phyloP scores from a whole-genome alignment of 2,888 invertebrate genomes.

The Nephrotoma flavescens region DNA sequence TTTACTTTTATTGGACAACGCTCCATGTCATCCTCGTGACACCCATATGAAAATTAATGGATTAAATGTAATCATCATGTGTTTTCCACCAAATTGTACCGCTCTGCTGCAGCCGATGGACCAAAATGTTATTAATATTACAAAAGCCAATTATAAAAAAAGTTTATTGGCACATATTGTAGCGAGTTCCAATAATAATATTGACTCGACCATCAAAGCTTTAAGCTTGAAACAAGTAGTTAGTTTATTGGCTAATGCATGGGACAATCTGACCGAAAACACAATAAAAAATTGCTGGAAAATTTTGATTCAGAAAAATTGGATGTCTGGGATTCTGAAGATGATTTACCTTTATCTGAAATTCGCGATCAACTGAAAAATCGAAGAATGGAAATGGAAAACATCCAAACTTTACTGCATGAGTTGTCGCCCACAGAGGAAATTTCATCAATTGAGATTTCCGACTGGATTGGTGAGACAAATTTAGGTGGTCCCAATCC shows the following conservation, averaged over 20 bases:
- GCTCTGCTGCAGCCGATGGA: constrained; percentile 12
- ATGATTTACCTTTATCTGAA: too few species aligned
- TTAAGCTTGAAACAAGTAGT: neutral
- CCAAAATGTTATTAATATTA: constrained; percentile 10
- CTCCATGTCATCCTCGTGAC: constrained; percentile 8
- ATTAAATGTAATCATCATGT: constrained; percentile 8
- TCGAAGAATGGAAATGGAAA: too few species aligned
- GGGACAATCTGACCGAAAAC: neutral
- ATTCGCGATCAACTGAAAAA: too few species aligned
- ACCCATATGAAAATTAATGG: constrained; percentile 6
- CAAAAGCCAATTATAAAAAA: constrained; percentile 7
- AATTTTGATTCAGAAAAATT: neutral
- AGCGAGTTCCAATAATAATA: neutral
- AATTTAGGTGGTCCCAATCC: too few species aligned
- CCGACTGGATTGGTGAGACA: too few species aligned
- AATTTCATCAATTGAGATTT: too few species aligned
- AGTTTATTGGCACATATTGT: neutral
- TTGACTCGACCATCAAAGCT: neutral
- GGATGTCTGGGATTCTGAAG: too few species aligned
- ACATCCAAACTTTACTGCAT: too few species aligned
- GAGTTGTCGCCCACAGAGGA: too few species aligned
- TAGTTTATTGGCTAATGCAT: neutral
- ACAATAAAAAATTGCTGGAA: neutral
- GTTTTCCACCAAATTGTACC: constrained; percentile 12
- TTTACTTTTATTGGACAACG: constrained; percentile 10